phyloP scores from a whole-genome alignment of 2,888 invertebrate genomes.

The Nomada goodeniana region DNA sequence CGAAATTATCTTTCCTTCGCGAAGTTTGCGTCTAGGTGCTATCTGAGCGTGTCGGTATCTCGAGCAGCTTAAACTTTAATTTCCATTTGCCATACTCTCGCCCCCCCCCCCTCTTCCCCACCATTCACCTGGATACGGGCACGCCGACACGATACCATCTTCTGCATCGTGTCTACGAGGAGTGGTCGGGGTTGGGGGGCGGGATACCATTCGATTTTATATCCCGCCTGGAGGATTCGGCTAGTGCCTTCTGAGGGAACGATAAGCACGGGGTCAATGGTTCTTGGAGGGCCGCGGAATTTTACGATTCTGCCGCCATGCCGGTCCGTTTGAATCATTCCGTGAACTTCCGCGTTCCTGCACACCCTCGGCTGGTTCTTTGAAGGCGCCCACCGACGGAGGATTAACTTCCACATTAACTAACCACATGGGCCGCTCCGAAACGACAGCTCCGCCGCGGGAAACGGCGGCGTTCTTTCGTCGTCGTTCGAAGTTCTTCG shows the following conservation, averaged over 20 bases:
- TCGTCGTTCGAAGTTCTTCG: too few species aligned
- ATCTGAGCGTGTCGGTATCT: conserved; percentile 46
- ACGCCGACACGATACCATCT: conserved; percentile 53
- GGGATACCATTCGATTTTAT: conserved; percentile 65
- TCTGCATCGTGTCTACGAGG: conserved; percentile 46
- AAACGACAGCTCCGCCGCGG: neutral
- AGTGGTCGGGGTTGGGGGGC: conserved; percentile 19
- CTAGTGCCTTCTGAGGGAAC: conserved; percentile 45
- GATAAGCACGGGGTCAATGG: conserved; percentile 65
- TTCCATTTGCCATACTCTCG: conserved; percentile 58
- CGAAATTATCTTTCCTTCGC: conserved; percentile 50
- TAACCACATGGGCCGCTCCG: neutral
- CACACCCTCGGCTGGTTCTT: conserved; percentile 29
- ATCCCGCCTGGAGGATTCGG: conserved; percentile 57
- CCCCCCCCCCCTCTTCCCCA: neutral
- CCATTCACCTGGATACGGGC: conserved; percentile 13
- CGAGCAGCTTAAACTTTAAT: conserved; percentile 60
- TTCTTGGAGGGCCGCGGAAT: conserved; percentile 58
- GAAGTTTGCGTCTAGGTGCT: conserved; percentile 49
- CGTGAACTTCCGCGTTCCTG: conserved; percentile 47
- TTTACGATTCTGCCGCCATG: conserved; percentile 57
- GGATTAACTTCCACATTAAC: conserved; percentile 62
- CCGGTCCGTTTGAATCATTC: conserved; percentile 61
- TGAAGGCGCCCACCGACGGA: conserved; percentile 47
- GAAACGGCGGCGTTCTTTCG: neutral